Base-by-base conservation (phyloP, 2,888 invertebrate genomes). In the Phyllotreta cruciferae region DNA sequence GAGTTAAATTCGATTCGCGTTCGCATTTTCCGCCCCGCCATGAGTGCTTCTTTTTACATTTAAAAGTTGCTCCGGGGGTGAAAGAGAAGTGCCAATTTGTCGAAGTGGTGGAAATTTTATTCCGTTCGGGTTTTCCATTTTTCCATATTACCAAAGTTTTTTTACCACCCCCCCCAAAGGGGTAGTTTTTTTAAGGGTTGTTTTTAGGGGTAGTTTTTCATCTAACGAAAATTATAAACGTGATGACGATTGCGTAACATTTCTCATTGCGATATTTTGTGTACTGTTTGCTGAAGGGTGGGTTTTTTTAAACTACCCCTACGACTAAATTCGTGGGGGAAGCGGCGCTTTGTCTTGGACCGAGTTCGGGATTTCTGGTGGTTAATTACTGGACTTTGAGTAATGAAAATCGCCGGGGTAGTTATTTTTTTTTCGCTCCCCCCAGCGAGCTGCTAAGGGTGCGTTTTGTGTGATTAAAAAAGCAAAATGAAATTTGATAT, bases 41-140 rank as follows among this genome's bases (percentile, higher is more conserved):
- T 62, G 73, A 73, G 74, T 74, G 75, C 73, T 71, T 68, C 71
- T 75, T 75, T 74, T 75, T 73, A 24, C 24, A 24, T 24, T 24
- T 24, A 24, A 24, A 24, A 24, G 24, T 24, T 24, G 2, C 24
- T 24, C 2, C 65, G 66, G 67, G 72, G 70, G 73, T 73, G 70
- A 74, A 74, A 71, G 71, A 74, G 72, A 70, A 75, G 73, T 75
- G 76, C 75, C 77, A 78, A 79, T 79, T 78, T 78, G 74, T 75
- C 74, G 76, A 77, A 78, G 79, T 77, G 78, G 77, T 75, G 74
- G 71, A 71, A 74, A 75, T 75, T 77, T 75, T 77, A 78, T 78
- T 78, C 76, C 70, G 75, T 78, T 77, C 75, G 76, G 77, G 75
- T 74, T 78, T 78, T 77, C 76, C 77, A 78, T 77, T 78, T 77